These are phyloP conservation scores for Brachystomella parvula DNA, from an alignment of 1,140 invertebrate genomes.

Conservation along the genomic window DNA sequence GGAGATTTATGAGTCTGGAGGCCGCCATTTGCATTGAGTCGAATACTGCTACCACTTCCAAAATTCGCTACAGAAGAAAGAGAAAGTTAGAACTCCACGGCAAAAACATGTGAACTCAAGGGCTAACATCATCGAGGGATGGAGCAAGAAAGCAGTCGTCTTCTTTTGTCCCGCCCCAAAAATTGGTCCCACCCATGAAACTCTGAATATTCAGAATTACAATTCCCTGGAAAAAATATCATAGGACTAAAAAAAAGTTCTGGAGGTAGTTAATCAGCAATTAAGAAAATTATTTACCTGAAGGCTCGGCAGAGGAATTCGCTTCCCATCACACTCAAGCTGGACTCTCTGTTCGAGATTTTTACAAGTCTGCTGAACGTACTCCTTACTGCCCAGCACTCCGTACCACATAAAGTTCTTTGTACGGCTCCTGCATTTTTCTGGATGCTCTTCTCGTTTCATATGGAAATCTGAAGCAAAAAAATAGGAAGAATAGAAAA, in stretches of 20 bases:
- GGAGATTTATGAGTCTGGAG: slow-evolving; percentile 84
- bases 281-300: slow-evolving; percentile 96
- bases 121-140: slow-evolving; percentile 82
- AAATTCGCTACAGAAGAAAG: background rate
- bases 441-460: slow-evolving; percentile 93
- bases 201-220: slow-evolving; percentile 46
- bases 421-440: slow-evolving; percentile 87
- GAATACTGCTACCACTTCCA: slow-evolving; percentile 56
- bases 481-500: background rate
- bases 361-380: slow-evolving; percentile 73
- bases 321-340: slow-evolving; percentile 82
- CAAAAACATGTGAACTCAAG: no score
- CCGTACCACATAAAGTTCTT: slow-evolving; percentile 98
- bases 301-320: slow-evolving; percentile 81
- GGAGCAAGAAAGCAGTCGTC: slow-evolving; percentile 79
- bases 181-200: slow-evolving; percentile 97
- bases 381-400: slow-evolving; percentile 84
- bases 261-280: slow-evolving; percentile 13
- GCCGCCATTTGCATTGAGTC: slow-evolving; percentile 95
- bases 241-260: no score
- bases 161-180: slow-evolving; percentile 88
- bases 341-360: slow-evolving; percentile 92
- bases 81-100: slow-evolving; percentile 79
- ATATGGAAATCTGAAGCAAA: slow-evolving; percentile 75
- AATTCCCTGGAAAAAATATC: background rate